Evolutionary conservation across 1,140 invertebrate genomes (phyloP).

Genomic region (Ganaspis sp.): DNA sequence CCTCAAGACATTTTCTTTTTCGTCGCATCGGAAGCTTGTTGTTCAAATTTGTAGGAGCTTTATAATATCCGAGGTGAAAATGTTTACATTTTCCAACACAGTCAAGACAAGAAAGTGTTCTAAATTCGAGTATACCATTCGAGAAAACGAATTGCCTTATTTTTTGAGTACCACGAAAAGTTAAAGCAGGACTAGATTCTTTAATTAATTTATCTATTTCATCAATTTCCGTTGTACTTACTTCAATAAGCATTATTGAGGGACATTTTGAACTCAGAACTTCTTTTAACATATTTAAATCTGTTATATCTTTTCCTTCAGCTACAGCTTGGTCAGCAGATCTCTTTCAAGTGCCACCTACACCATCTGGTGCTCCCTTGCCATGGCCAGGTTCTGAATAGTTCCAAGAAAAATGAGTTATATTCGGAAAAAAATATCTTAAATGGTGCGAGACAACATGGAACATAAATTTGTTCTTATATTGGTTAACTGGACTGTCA

Average conservation of each 20-base stretch:
- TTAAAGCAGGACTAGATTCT: constrained; percentile 47
- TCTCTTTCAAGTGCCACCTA: constrained; percentile 63
- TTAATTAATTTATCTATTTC: constrained; percentile 23
- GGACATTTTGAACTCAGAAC: constrained; percentile 32
- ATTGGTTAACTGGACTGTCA: constrained; percentile 30
- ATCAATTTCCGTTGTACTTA: neutral
- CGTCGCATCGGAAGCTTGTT: neutral
- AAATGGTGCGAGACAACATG: constrained; percentile 3
- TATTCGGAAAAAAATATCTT: constrained; percentile 36
- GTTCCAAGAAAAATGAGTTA: constrained; percentile 57
- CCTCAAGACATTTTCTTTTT: neutral
- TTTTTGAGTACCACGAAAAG: constrained; percentile 33
- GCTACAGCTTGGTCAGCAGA: constrained; percentile 46
- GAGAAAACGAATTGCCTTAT: constrained; percentile 26
- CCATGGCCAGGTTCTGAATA: constrained; percentile 63
- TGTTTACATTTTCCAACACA: too few relatives aligned
- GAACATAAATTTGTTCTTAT: constrained; percentile 44
- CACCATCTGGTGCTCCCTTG: constrained; percentile 64
- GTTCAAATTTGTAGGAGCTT: neutral
- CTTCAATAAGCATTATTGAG: constrained; percentile 36
- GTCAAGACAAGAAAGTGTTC: constrained; percentile 30
- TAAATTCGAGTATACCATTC: constrained; percentile 2
- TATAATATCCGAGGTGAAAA: too few relatives aligned
- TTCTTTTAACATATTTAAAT: constrained; percentile 35
- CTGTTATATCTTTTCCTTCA: constrained; percentile 45